A percentile compares a stretch with the other conserved stretches of the same genome.
Evolutionary conservation across 2,797 vertebrate genomes (phyloP).

Genomic region (Gambelia wislizenii): DNA sequence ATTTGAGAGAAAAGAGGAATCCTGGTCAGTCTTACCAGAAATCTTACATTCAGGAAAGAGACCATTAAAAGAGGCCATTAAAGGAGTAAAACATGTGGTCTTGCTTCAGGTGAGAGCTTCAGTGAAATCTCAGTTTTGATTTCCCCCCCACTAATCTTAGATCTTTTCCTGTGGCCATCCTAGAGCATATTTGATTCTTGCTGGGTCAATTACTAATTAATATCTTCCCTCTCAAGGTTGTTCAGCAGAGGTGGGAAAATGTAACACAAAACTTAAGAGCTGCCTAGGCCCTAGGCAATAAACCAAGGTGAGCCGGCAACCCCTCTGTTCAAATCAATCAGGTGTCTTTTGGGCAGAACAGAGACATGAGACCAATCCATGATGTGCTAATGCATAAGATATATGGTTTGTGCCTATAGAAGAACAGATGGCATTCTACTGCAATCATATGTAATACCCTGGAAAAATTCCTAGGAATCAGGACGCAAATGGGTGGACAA

Average conservation of each 20-base stretch:
- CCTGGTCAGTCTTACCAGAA: background rate
- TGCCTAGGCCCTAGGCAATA: background rate
- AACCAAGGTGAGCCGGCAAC: background rate
- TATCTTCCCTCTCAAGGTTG: background rate
- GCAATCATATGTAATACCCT: background rate
- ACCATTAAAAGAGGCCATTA: background rate
- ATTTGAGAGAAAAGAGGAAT: background rate
- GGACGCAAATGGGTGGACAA: background rate
- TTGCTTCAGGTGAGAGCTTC: slow-evolving; percentile 10
- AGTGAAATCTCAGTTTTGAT: background rate
- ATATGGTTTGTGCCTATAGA: background rate
- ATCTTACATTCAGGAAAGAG: background rate
- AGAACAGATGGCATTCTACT: background rate
- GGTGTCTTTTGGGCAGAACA: background rate
- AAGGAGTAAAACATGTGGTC: background rate
- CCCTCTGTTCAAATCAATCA: background rate
- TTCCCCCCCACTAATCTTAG: background rate
- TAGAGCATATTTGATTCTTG: background rate
- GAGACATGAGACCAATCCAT: background rate
- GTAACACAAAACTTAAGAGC: background rate
- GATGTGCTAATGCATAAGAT: background rate
- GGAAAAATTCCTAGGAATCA: background rate
- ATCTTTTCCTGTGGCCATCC: background rate
- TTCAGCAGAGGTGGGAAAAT: background rate
- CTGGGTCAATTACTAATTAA: background rate